phyloP scores from a whole-genome alignment of 2,113 vertebrate genomes.

The Lepus europaeus region DNA sequence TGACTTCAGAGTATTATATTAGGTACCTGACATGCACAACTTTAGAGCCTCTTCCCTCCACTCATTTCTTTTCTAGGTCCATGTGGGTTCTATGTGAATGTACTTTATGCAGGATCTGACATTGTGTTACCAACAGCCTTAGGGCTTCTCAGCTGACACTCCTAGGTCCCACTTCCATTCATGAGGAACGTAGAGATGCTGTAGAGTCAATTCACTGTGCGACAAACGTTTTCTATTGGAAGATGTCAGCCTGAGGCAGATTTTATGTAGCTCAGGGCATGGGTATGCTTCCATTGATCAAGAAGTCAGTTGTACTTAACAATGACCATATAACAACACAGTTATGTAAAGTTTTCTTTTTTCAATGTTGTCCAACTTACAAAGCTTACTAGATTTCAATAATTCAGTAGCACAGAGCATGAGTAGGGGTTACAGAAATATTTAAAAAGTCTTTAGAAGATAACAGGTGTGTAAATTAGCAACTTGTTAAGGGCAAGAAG shows the following conservation, averaged over 20 bases:
- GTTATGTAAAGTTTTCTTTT: neutral
- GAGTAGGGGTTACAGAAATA: neutral
- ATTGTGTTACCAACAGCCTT: too few species aligned
- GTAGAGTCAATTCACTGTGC: neutral
- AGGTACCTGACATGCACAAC: neutral
- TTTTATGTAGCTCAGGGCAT: neutral
- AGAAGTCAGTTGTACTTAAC: neutral
- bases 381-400: neutral
- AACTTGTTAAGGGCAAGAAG: neutral
- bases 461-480: neutral
- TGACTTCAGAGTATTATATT: neutral
- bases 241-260: neutral
- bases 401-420: neutral
- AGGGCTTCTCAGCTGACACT: neutral
- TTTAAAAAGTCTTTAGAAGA: neutral
- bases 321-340: neutral
- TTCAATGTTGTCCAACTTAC: neutral
- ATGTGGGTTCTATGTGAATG: neutral
- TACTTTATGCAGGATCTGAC: neutral
- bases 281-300: neutral
- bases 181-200: neutral
- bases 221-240: neutral
- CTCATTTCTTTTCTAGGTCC: neutral
- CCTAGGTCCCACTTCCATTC: neutral
- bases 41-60: neutral